phyloP scores from a whole-genome alignment of 2,888 invertebrate genomes.

The Neocrepidodera transversa region DNA sequence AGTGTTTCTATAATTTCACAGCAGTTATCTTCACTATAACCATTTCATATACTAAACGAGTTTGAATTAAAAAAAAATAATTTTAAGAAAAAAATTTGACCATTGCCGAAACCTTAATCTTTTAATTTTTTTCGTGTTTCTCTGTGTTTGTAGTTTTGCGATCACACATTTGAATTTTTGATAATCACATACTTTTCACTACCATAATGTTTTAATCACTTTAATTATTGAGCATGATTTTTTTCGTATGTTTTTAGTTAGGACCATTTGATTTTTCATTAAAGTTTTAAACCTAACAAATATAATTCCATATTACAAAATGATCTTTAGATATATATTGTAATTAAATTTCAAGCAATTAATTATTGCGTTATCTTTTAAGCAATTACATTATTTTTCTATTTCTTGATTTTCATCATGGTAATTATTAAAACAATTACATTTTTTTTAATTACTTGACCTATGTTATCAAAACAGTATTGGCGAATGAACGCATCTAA shows the following conservation, averaged over 20 bases:
- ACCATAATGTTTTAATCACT: neutral
- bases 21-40: no score
- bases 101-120: neutral
- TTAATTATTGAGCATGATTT: conserved; percentile 6
- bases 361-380: no score
- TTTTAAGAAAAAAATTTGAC: neutral
- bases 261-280: conserved; percentile 1
- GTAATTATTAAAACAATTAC: no score
- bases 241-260: conserved; percentile 15
- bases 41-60: no score
- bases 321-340: no score
- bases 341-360: no score
- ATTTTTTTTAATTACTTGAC: neutral
- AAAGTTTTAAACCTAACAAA: no score
- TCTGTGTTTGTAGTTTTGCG: conserved; percentile 4
- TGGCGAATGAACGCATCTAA: neutral
- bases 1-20: no score
- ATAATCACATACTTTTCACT: neutral
- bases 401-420: no score
- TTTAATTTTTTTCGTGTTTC: conserved; percentile 12
- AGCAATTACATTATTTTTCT: no score
- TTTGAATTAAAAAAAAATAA: no score
- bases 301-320: no score
- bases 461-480: neutral
- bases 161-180: neutral